Evolutionary conservation across 2,113 vertebrate genomes (phyloP), one percentile per base, ranked within the genome.

Genomic region (Albula glossodonta): DNA sequence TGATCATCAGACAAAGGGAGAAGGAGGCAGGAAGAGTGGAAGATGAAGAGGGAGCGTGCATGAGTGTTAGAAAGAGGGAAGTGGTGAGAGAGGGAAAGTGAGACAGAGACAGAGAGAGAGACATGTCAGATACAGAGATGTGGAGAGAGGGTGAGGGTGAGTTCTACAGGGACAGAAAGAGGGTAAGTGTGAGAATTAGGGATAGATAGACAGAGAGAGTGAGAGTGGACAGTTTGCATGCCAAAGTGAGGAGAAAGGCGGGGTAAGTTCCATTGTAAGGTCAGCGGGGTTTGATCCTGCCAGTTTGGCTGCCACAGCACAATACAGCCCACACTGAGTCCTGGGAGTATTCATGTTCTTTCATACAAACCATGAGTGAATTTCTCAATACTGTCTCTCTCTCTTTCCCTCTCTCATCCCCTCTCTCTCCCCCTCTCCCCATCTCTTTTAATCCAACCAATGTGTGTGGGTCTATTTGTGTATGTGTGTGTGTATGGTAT

Each of bases 361-460:
- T 12, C 82, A 82, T 56, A 51, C 49, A 66, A 51, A 74, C 53
- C 84, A 31, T 56, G 84, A 89, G 84, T 84, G 78, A 86, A 83
- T 82, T 85, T 50, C 51, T 56, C n/a, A 56, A n/a, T 49, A 50
- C 78, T 78, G 11, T 78, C 31, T 78, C 74, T 81, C 63, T 63
- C 19, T 83, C n/a, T 74, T 51, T n/a, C 60, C 15, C 49, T 50
- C 80, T 74, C 83, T 22, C 15, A 78, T 17, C 56, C 22, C 83
- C 53, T 86, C 41, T 87, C 22, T 83, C 82, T 85, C 92, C 92
- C 88, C 88, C 87, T 91, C 90, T 92, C 88, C 91, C 77, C 77
- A n/a, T 52, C 74, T 82, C 50, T 70, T n/a, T n/a, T 70, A 5
- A 17, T 70, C 70, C 22, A 31, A 74, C 70, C 70, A 74, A 74